Percentiles rank a stretch among this genome's conserved stretches.
These are phyloP conservation scores for Ostrea edulis DNA, from an alignment of 1,140 invertebrate genomes.

Conservation along the genomic window DNA sequence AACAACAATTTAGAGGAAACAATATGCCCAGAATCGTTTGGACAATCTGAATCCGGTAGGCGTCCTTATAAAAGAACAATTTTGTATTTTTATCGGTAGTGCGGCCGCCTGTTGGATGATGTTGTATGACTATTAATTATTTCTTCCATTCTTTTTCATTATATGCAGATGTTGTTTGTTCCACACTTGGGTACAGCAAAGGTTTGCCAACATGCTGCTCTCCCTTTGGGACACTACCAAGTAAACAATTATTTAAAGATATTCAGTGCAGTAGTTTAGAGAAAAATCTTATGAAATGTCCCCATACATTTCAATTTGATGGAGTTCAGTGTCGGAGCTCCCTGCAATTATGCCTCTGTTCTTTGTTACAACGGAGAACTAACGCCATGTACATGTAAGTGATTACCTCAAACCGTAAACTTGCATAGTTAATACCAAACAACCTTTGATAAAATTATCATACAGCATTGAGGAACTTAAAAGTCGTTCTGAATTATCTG, in stretches of 20 bases:
- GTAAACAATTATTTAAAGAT: constrained; percentile 27
- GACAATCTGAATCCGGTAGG: constrained; percentile 9
- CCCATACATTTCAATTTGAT: not conserved
- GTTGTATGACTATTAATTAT: not conserved
- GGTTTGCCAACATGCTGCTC: constrained; percentile 63
- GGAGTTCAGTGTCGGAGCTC: constrained; percentile 25
- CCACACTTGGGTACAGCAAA: constrained; percentile 59
- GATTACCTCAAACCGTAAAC: no score
- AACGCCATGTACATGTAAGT: constrained; percentile 11
- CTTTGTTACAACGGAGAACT: constrained; percentile 64
- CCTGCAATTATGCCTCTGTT: constrained; percentile 62
- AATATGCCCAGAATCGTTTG: constrained; percentile 31
- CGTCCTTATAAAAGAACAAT: no score
- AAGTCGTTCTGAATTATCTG: no score
- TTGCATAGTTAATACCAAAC: no score
- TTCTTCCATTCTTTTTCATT: not conserved
- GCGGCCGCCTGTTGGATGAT: no score
- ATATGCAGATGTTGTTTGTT: constrained; percentile 63
- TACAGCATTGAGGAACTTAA: no score
- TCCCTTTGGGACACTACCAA: constrained; percentile 60
- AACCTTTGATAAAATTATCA: no score
- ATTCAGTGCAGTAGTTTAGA: constrained; percentile 66
- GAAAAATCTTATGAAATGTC: constrained; percentile 59
- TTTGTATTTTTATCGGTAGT: no score
- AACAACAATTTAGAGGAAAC: constrained; percentile 32